Evolutionary conservation across 2,113 vertebrate genomes (phyloP).

Genomic region (Eublepharis macularius): DNA sequence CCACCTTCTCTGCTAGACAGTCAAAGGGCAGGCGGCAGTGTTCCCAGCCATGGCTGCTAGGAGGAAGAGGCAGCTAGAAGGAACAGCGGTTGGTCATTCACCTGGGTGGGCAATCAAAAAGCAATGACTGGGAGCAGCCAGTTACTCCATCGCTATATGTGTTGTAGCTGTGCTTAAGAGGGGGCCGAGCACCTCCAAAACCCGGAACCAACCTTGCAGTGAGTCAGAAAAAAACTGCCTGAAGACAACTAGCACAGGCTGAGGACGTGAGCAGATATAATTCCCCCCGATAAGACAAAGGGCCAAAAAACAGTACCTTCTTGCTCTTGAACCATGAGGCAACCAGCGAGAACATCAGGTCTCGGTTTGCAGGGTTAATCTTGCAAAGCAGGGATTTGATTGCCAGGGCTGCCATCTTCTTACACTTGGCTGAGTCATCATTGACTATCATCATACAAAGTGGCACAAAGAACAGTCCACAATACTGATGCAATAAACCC

Average conservation of each 20-base stretch:
- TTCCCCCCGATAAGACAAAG: too few species aligned
- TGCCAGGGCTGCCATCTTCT: slow-evolving; percentile 89
- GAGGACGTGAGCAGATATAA: not conserved
- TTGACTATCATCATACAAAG: slow-evolving; percentile 89
- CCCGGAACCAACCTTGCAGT: too few species aligned
- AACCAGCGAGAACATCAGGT: slow-evolving; percentile 83
- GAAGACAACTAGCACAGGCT: too few species aligned
- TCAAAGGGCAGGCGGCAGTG: not conserved
- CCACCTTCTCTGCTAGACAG: too few species aligned
- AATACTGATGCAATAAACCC: slow-evolving; percentile 83
- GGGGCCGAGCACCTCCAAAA: too few species aligned
- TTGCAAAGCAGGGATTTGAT: slow-evolving; percentile 85
- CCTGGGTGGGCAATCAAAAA: too few species aligned
- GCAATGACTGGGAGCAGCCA: too few species aligned
- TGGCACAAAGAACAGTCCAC: slow-evolving; percentile 89
- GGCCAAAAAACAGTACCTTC: slow-evolving; percentile 78
- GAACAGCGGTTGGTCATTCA: too few species aligned
- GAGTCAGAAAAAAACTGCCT: not conserved
- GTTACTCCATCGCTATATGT: too few species aligned
- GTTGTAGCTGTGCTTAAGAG: too few species aligned
- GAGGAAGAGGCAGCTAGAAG: too few species aligned
- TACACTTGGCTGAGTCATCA: slow-evolving; percentile 88
- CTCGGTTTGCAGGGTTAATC: slow-evolving; percentile 79
- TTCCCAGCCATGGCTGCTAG: not conserved
- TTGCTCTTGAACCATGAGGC: slow-evolving; percentile 84